A percentile compares a stretch with the other conserved stretches of the same genome.
Conservation (phyloP, 2,888 invertebrate species). For the Candidula unifasciata region DNA sequence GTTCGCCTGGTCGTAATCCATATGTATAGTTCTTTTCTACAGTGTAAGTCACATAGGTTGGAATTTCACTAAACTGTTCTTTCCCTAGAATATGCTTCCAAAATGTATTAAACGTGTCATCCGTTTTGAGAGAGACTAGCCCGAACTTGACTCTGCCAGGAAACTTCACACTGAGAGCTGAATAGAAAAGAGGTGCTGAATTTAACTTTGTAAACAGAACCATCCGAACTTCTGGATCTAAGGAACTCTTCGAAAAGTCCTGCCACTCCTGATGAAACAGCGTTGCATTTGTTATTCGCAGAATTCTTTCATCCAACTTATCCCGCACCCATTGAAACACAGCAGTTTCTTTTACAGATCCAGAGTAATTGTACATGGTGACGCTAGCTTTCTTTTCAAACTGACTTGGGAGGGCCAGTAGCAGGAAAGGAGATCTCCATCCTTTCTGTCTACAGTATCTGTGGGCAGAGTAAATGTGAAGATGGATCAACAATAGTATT, state of each 20-base stretch:
- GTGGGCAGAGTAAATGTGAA: conserved; percentile 10
- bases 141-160: conserved; percentile 80
- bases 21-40: conserved; percentile 78
- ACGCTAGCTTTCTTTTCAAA: conserved; percentile 79
- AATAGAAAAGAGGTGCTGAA: conserved; percentile 79
- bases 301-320: conserved; percentile 78
- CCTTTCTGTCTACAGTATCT: conserved; percentile 79
- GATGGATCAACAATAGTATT: neutral
- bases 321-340: conserved; percentile 79
- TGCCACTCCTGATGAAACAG: conserved; percentile 76
- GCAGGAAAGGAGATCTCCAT: conserved; percentile 79
- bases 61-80: conserved; percentile 59
- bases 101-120: conserved; percentile 56
- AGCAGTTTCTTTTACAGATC: conserved; percentile 69
- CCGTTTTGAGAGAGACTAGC: conserved; percentile 61
- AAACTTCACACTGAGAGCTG: conserved; percentile 80
- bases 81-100: conserved; percentile 55
- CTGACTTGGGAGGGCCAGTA: conserved; percentile 79
- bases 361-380: conserved; percentile 75
- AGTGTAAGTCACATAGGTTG: conserved; percentile 78
- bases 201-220: conserved; percentile 78
- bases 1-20: conserved; percentile 77
- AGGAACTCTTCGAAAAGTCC: conserved; percentile 60
- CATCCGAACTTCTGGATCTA: conserved; percentile 74
- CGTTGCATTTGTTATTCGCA: conserved; percentile 70